A percentile compares a stretch with the other conserved stretches of the same genome.
Conservation (phyloP, 2,113 vertebrate genomes). For the Clarias gariepinus region DNA sequence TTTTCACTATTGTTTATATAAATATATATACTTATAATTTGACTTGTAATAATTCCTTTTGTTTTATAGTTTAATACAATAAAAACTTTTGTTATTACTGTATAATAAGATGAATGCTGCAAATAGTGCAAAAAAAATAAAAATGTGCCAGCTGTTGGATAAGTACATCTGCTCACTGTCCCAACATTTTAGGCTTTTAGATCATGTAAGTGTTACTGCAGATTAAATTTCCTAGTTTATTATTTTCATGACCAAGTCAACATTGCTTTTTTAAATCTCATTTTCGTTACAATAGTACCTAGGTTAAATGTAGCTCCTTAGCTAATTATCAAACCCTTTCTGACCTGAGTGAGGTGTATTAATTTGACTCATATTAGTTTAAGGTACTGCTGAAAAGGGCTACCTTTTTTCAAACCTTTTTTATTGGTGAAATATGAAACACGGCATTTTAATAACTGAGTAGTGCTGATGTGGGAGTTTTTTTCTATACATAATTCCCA, state of each 20-base stretch:
- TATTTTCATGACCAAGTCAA: neutral
- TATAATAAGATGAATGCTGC: neutral
- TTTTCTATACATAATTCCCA: slow-evolving; percentile 44
- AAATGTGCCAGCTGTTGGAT: slow-evolving; percentile 3
- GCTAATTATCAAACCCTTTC: neutral
- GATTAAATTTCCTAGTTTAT: neutral
- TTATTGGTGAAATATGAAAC: slow-evolving; percentile 41
- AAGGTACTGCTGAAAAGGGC: slow-evolving; percentile 19
- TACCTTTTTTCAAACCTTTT: neutral
- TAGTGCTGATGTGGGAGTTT: slow-evolving; percentile 40
- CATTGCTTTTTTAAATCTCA: neutral
- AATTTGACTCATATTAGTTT: neutral
- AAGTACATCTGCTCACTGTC: neutral
- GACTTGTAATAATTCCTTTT: neutral
- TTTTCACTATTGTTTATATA: neutral
- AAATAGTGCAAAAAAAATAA: neutral
- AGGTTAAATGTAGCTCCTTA: neutral
- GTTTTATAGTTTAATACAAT: neutral
- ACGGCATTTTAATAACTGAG: slow-evolving; percentile 45
- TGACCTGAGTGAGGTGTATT: neutral
- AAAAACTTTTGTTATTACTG: neutral
- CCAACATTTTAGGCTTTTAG: neutral
- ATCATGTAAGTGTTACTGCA: neutral
- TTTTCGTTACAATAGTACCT: neutral
- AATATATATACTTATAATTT: too few relatives aligned